These are phyloP conservation scores for Hippocampus comes DNA, from an alignment of 2,113 vertebrate species.

Conservation along the genomic window DNA sequence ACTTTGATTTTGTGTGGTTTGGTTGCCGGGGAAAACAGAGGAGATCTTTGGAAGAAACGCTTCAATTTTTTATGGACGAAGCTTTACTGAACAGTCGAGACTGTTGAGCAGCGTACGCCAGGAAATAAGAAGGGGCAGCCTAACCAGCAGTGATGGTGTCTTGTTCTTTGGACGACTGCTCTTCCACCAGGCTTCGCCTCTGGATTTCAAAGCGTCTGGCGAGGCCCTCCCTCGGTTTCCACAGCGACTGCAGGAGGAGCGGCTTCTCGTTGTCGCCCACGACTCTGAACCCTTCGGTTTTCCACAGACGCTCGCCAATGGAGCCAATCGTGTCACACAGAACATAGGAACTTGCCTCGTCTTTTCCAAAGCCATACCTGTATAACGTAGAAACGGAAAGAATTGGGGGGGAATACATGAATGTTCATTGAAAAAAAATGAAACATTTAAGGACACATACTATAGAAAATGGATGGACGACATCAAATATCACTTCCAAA, in stretches of 20 bases:
- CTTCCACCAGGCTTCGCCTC: slow-evolving; percentile 66
- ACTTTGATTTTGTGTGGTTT: slow-evolving; percentile 45
- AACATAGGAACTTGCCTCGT: slow-evolving; percentile 64
- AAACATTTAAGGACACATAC: too few species aligned
- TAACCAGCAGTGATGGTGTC: slow-evolving; percentile 80
- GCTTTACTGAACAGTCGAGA: slow-evolving; percentile 20
- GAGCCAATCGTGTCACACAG: slow-evolving; percentile 78
- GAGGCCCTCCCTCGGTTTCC: slow-evolving; percentile 79
- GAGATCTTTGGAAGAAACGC: slow-evolving; percentile 28
- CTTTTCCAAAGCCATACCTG: slow-evolving; percentile 74
- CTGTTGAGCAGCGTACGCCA: slow-evolving; percentile 11
- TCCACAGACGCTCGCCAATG: slow-evolving; percentile 62
- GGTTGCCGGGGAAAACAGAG: slow-evolving; percentile 42
- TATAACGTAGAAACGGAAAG: not conserved
- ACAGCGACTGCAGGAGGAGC: slow-evolving; percentile 77
- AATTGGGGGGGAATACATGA: too few species aligned
- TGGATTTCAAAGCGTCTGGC: slow-evolving; percentile 78
- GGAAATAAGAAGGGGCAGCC: not conserved
- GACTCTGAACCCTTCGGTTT: slow-evolving; percentile 71
- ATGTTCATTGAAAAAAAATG: too few species aligned
- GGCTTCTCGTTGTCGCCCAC: slow-evolving; percentile 78
- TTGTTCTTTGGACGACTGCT: slow-evolving; percentile 70
- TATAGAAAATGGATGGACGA: too few species aligned
- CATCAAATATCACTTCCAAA: too few species aligned
- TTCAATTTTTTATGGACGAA: slow-evolving; percentile 20